A percentile compares a stretch with the other conserved stretches of the same genome.
phyloP scores from a whole-genome alignment of 2,888 invertebrate species.

The Podotricha telesiphe region DNA sequence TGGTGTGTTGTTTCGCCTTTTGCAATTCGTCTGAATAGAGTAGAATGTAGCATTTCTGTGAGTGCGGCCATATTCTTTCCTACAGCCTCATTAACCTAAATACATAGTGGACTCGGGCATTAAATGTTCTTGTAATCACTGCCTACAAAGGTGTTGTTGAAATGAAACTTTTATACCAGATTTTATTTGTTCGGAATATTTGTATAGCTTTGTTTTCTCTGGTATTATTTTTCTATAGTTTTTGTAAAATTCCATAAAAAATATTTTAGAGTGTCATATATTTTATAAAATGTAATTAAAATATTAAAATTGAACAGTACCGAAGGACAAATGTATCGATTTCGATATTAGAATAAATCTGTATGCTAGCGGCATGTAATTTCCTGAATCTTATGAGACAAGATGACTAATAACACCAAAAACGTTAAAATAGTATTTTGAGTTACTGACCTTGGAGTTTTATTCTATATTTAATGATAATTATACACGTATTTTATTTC shows the following conservation, averaged over 20 bases:
- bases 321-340: neutral
- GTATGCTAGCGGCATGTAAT: conserved; percentile 21
- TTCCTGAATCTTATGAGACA: conserved; percentile 22
- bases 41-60: conserved; percentile 25
- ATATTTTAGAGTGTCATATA: neutral
- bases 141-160: conserved; percentile 28
- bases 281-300: neutral
- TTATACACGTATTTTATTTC: no score
- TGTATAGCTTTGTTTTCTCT: conserved; percentile 16
- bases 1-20: conserved; percentile 40
- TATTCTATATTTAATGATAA: no score
- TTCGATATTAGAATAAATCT: conserved; percentile 10
- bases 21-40: conserved; percentile 38
- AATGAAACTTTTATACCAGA: conserved; percentile 30
- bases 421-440: neutral
- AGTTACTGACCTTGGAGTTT: no score
- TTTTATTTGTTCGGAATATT: conserved; percentile 12
- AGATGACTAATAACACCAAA: conserved; percentile 9
- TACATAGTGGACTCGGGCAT: conserved; percentile 42
- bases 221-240: conserved; percentile 14
- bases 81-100: conserved; percentile 56
- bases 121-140: conserved; percentile 41
- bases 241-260: neutral
- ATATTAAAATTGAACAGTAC: neutral
- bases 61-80: conserved; percentile 37